Evolutionary conservation across 2,797 vertebrate genomes (phyloP).

Genomic region (Strix occidentalis): DNA sequence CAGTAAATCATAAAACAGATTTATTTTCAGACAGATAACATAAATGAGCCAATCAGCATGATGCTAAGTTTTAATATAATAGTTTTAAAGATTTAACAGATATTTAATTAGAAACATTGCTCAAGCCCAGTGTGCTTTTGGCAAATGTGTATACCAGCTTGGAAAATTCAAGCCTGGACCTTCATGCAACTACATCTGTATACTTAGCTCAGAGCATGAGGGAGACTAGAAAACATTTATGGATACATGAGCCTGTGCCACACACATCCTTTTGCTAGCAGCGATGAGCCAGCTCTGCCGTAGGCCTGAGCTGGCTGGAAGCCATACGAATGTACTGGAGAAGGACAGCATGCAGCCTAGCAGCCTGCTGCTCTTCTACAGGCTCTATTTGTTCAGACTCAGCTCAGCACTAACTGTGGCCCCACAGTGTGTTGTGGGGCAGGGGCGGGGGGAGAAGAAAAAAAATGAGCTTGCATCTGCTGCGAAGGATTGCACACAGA

Average conservation of each 20-base stretch:
- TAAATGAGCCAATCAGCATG: background rate
- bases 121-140: background rate
- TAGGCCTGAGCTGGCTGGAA: background rate
- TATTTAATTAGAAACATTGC: background rate
- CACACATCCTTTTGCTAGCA: background rate
- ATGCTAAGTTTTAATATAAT: background rate
- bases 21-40: background rate
- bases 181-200: background rate
- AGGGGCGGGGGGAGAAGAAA: fast-evolving
- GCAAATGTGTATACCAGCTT: background rate
- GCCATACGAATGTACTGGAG: fast-evolving
- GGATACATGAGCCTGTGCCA: fast-evolving
- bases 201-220: background rate
- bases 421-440: background rate
- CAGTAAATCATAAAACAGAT: background rate
- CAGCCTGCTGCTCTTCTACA: background rate
- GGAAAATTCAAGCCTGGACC: background rate
- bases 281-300: background rate
- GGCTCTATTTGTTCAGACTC: background rate
- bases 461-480: background rate
- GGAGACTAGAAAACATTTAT: background rate
- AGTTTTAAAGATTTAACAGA: background rate
- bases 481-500: background rate
- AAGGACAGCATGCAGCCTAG: background rate
- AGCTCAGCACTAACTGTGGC: background rate